These are phyloP conservation scores for Drosophila nasuta DNA, from an alignment of 1,140 invertebrate species.

Conservation along the genomic window DNA sequence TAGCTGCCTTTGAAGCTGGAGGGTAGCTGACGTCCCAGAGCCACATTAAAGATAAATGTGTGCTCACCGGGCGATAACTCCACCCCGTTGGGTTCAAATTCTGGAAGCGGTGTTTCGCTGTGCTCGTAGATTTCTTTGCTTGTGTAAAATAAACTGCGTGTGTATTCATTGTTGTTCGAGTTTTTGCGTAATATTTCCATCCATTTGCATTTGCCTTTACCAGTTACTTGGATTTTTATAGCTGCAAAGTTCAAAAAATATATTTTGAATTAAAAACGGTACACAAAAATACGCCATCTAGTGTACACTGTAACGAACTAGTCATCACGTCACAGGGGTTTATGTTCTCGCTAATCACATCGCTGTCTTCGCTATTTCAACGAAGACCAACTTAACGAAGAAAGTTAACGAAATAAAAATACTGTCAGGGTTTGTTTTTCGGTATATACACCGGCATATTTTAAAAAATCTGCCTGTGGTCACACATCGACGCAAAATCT, in stretches of 20 bases:
- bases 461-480: too few species aligned
- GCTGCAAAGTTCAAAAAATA: conserved; percentile 43
- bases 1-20: conserved; percentile 79
- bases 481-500: too few species aligned
- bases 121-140: conserved; percentile 82
- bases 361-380: not conserved
- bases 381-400: not conserved
- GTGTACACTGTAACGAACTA: not conserved
- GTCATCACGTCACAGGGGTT: not conserved
- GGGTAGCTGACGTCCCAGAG: conserved; percentile 65
- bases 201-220: conserved; percentile 84
- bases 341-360: conserved; percentile 6
- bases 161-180: conserved; percentile 73
- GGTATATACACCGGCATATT: too few species aligned
- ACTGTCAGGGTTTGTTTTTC: too few species aligned
- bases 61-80: conserved; percentile 74
- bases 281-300: conserved; percentile 6
- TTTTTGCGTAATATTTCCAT: conserved; percentile 80
- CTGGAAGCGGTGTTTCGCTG: conserved; percentile 67
- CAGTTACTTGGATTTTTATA: conserved; percentile 81
- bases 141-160: conserved; percentile 77
- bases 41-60: conserved; percentile 73
- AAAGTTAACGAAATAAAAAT: too few species aligned
- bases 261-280: not conserved
- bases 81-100: conserved; percentile 74